Base-by-base conservation (phyloP, 2,113 vertebrate species). In the Leuciscus idus region DNA sequence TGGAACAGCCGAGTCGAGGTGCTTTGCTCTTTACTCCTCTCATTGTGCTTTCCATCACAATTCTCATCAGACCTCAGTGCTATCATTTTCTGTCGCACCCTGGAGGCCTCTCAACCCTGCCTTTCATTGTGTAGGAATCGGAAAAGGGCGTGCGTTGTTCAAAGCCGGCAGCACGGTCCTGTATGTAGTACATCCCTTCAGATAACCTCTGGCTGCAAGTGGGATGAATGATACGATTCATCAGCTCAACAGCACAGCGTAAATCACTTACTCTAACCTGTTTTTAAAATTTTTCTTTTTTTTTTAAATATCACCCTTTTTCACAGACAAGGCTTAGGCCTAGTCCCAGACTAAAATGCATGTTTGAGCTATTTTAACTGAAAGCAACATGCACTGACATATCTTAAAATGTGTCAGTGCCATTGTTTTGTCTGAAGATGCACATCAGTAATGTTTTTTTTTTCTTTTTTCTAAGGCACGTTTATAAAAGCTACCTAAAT, bases 101-200 rank as follows among this genome's bases (percentile, higher is more conserved):
- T 90, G 62, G 21, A 86, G 62, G 78, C 6, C 86, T 64, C 73
- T 76, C 90, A 86, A 90, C 89, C 92, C 92, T 92, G 92, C 94
- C 92, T 81, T 85, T 90, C 84, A 92, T 92, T 93, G 90, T 94
- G 91, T 93, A 92, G 91, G 73, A 84, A 94, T 93, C 93, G 93
- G 95, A 95, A 95, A 87, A 94, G 93, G 92, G 93, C 91, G 93
- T 91, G 92, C 90, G 90, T 84, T 89, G 85, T 86, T 79, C 62
- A 90, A 87, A 90, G 87, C 86, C 84, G 62, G 84, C 87, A 43
- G 76, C 89, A 90, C 89, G 90, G 90, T 83, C 85, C 89, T 92
- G 92, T 83, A 81, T 85, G 86, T 90, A 91, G 79, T 81, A 84
- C 85, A 84, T 90, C 80, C 90, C 89, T 89, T 88, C 89, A 90